phyloP scores from a whole-genome alignment of 2,888 invertebrate genomes.

The Tetragonisca angustula region DNA sequence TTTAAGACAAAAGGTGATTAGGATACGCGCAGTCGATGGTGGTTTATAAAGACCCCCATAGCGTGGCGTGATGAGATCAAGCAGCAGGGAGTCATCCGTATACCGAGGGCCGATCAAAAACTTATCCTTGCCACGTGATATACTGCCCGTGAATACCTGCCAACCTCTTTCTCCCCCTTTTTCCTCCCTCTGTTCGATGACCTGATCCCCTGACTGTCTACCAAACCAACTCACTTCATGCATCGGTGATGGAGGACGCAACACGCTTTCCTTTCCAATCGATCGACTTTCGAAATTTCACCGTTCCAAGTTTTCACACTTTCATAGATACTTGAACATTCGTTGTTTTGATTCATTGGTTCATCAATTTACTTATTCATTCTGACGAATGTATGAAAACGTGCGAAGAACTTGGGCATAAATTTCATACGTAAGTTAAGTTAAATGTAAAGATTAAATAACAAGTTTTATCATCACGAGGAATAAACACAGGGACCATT shows the following conservation, averaged over 20 bases:
- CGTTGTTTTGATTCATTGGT: not conserved
- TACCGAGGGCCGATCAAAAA: constrained; percentile 80
- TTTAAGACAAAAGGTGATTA: constrained; percentile 82
- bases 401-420: too few relatives aligned
- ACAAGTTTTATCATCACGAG: too few relatives aligned
- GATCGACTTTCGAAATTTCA: not conserved
- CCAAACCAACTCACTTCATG: constrained; percentile 61
- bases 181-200: constrained; percentile 54
- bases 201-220: constrained; percentile 60
- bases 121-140: constrained; percentile 80
- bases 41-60: constrained; percentile 82
- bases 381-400: too few relatives aligned
- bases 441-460: too few relatives aligned
- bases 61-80: constrained; percentile 83
- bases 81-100: constrained; percentile 81
- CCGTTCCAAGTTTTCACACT: not conserved
- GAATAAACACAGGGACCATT: too few relatives aligned
- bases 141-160: constrained; percentile 76
- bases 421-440: too few relatives aligned
- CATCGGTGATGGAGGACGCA: constrained; percentile 31
- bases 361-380: too few relatives aligned
- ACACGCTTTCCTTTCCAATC: not conserved
- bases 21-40: constrained; percentile 78
- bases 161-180: constrained; percentile 51
- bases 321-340: not conserved